Base-by-base conservation (phyloP, 2,113 vertebrate genomes). In the Tragulus kanchil region DNA sequence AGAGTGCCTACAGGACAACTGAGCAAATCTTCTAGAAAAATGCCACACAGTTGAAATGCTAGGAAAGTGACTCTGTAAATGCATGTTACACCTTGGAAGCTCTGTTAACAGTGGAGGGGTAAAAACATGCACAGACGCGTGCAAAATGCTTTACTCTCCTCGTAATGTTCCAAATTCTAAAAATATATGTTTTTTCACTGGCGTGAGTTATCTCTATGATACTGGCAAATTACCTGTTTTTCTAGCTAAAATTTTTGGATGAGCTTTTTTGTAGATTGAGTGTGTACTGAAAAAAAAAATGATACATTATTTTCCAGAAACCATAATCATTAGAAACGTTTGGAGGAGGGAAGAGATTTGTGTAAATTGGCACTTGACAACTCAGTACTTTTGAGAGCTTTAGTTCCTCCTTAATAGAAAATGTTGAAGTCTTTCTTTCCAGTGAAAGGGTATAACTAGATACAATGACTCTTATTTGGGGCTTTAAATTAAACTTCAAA, bases 401-500 rank as follows among this genome's bases (percentile, higher is more conserved):
- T 50, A 45, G 28, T 85, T 95, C 31, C 69, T 95, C 26, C 31
- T 96, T 56, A 14, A 75, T 6, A 89, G 45, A 81, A 88, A 92
- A 82, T 61, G 84, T 23, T 77, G 54, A 73, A 7, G 77, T 89
- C 88, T 95, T 75, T 69, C 52, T 93, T 26, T 73, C 13, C 23
- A 64, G 48, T 71, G 54, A 50, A 77, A 85, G 54, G 31, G 48
- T 79, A 28, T 89, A 69, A 87, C 58, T 89, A 85, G 31, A 62
- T 62, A 65, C 14, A 65, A 48, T 69, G 86, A 85, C 21, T 75
- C n/a, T 94, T 86, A 82, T 15, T 61, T 61, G 67, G n/a, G 28
- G 64, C 73, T 90, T 92, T 83, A 92, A 86, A 78, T 65, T 83
- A 86, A 95, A 89, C 71, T 75, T 85, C 85, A 56, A 50, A 81